Conservation (phyloP, 2,113 vertebrate species). For the Epinephelus moara region DNA sequence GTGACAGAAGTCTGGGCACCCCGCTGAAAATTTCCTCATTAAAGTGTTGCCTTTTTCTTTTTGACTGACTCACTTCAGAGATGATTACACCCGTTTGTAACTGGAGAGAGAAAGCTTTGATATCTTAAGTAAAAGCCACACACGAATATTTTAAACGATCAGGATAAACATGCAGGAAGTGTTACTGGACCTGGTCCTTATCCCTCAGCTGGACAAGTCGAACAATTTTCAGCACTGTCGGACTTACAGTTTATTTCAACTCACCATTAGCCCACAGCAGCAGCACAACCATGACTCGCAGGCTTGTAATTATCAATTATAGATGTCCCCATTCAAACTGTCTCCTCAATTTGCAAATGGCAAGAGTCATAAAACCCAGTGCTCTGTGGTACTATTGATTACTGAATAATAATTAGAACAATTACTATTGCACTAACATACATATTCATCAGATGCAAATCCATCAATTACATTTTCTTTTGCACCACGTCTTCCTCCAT, state of each 20-base stretch:
- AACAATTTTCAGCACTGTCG: slow-evolving; percentile 23
- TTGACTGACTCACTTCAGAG: slow-evolving; percentile 7
- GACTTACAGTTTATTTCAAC: slow-evolving; percentile 18
- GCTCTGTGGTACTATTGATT: neutral
- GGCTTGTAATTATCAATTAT: slow-evolving; percentile 52
- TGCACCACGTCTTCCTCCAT: neutral
- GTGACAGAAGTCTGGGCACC: slow-evolving; percentile 12
- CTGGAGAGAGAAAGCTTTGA: neutral
- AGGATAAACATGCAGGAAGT: slow-evolving; percentile 17
- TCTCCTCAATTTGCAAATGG: slow-evolving; percentile 36
- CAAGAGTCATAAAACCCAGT: slow-evolving; percentile 4
- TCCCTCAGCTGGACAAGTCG: slow-evolving; percentile 23
- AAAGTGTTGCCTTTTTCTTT: slow-evolving; percentile 20
- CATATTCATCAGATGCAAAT: slow-evolving; percentile 1
- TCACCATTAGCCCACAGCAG: slow-evolving; percentile 39
- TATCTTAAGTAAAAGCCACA: neutral
- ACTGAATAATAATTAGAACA: neutral
- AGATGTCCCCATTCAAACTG: slow-evolving; percentile 35
- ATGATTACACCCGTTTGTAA: slow-evolving; percentile 25
- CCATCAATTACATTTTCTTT: neutral
- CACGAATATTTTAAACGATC: slow-evolving; percentile 8
- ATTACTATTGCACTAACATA: neutral
- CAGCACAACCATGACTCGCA: slow-evolving; percentile 34
- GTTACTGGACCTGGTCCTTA: neutral
- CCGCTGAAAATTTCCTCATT: slow-evolving; percentile 33